phyloP scores from a whole-genome alignment of 2,888 invertebrate species.

The Spilosoma lubricipeda region DNA sequence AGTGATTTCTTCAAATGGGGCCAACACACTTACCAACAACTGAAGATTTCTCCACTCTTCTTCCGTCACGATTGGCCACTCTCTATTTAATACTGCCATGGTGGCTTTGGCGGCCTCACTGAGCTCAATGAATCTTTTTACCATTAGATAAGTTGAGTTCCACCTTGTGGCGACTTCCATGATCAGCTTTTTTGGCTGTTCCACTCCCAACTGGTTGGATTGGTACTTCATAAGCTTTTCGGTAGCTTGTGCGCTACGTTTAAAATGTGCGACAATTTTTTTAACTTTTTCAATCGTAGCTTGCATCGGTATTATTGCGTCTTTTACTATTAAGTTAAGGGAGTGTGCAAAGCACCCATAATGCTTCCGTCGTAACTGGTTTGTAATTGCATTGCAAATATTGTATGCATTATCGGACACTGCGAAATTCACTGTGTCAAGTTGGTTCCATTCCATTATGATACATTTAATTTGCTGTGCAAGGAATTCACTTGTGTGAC shows the following conservation, averaged over 20 bases:
- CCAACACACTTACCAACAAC: conserved; percentile 4
- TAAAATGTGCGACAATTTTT: conserved; percentile 18
- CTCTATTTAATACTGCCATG: conserved; percentile 25
- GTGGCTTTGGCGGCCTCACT: conserved; percentile 11
- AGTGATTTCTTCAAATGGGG: conserved; percentile 31
- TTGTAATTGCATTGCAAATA: conserved; percentile 27
- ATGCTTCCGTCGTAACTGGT: conserved; percentile 29
- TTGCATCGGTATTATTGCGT: conserved; percentile 25
- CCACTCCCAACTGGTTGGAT: background rate
- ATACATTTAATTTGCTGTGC: too few species aligned
- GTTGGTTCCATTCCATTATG: background rate
- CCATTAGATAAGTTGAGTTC: conserved; percentile 13
- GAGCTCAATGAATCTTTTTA: conserved; percentile 7
- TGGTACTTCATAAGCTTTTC: conserved; percentile 7
- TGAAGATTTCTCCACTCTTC: conserved; percentile 9
- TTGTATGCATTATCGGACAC: conserved; percentile 66
- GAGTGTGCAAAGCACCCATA: conserved; percentile 39
- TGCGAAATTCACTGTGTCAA: conserved; percentile 24
- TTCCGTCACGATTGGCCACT: conserved; percentile 16
- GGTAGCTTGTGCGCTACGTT: conserved; percentile 7
- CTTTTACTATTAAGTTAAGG: conserved; percentile 38
- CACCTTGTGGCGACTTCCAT: conserved; percentile 16
- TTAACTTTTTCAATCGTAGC: conserved; percentile 22
- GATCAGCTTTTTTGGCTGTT: conserved; percentile 6
- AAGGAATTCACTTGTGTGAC: too few species aligned